Percentiles rank a stretch among this genome's conserved stretches.
phyloP scores from a whole-genome alignment of 1,140 invertebrate genomes.

The Drosophila chauvacae region DNA sequence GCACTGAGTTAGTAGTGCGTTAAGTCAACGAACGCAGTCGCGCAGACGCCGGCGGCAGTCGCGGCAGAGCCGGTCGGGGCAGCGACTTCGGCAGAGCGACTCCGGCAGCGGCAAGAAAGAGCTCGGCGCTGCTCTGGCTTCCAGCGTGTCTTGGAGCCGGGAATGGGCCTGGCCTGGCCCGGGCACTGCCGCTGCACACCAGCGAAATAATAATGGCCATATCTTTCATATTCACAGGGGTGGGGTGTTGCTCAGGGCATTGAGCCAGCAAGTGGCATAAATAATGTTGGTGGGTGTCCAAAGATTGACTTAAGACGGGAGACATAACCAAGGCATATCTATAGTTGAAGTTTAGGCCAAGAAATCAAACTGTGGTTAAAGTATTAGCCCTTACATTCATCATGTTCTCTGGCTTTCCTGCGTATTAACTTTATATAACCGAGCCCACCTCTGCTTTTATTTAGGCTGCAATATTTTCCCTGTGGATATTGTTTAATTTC shows the following conservation, averaged over 20 bases:
- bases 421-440: no score
- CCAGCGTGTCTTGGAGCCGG: constrained; percentile 12
- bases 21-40: constrained; percentile 83
- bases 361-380: not conserved
- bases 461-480: not conserved
- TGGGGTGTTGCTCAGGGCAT: not conserved
- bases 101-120: constrained; percentile 18
- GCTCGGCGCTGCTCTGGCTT: constrained; percentile 24
- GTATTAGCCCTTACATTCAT: no score
- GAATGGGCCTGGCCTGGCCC: constrained; percentile 4
- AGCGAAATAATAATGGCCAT: not conserved
- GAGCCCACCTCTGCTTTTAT: not conserved
- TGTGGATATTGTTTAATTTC: no score
- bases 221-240: not conserved
- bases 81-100: constrained; percentile 3
- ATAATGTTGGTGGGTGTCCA: no score
- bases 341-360: not conserved
- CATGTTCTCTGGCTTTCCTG: not conserved
- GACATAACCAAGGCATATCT: not conserved
- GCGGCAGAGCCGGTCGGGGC: constrained; percentile 7
- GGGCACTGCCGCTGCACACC: constrained; percentile 1
- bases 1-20: constrained; percentile 82
- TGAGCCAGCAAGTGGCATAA: not conserved
- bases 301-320: no score
- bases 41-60: constrained; percentile 62